Base-by-base conservation (phyloP, 2,113 vertebrate genomes). In the Equus przewalskii region DNA sequence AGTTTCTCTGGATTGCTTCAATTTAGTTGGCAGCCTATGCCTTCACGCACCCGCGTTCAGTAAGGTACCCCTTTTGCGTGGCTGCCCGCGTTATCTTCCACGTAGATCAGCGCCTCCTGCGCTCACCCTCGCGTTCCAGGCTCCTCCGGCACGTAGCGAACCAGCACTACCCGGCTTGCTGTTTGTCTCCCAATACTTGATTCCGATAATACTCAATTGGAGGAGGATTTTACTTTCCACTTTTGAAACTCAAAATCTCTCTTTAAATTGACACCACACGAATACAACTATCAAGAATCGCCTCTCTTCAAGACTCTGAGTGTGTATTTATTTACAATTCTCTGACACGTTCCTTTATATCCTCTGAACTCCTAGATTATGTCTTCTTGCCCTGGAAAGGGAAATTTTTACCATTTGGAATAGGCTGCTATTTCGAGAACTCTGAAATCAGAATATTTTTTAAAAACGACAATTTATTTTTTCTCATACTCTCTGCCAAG, bases 401-500 rank as follows among this genome's bases (percentile, higher is more conserved):
- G 33, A 90, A 87, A 8, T 12, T 15, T 72, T 84, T 86, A 87
- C 28, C 84, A 75, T 87, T 91, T 93, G 69, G 36, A 94, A 89
- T 41, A 92, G 26, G 14, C 10, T 83, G 28, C 92, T 98, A 96
- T 98, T 97, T 96, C 96, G 94, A 89, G 87, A 92, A 92, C 67
- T 78, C 92, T 92, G 36, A 96, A 90, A 97, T 87, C 76, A 85
- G 72, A 92, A 93, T 70, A 54, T 54, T 54, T 54, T 54, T 0
- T 2, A 5, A 41, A 46, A 86, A 49, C 76, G 86, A 19, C 26
- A 58, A 60, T n/a, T 41, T 36, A 81, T 64, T 93, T 94, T 97
- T 92, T 91, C 94, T 97, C 91, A 96, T 91, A 81, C 64, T 15
- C 78, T 94, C 67, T 95, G 96, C 97, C 97, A 98, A 97, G 91